Evolutionary conservation across 2,797 vertebrate genomes (phyloP).

Genomic region (Gymnocypris eckloni): DNA sequence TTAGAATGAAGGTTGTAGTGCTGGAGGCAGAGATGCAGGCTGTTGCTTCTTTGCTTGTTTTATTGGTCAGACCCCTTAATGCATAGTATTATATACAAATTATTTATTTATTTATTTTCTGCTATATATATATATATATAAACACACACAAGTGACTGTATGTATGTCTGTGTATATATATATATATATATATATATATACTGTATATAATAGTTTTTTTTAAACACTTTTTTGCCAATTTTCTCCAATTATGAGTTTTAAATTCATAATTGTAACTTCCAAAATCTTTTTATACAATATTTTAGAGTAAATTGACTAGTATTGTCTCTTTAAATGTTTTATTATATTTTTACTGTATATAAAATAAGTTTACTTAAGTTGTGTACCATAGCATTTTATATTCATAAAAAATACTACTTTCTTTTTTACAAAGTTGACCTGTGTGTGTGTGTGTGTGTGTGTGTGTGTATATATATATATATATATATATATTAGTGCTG

Average conservation of each 20-base stretch:
- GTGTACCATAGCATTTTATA: neutral
- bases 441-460: neutral
- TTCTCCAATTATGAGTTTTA: no score
- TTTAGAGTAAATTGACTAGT: neutral
- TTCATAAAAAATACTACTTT: neutral
- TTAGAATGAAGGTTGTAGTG: constrained; percentile 18
- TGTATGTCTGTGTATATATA: no score
- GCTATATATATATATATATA: no score
- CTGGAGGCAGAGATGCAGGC: constrained; percentile 29
- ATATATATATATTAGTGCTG: no score
- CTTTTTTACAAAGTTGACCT: neutral
- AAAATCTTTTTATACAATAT: neutral
- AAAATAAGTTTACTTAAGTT: neutral
- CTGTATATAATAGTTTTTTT: no score
- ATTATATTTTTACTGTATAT: neutral
- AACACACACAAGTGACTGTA: no score
- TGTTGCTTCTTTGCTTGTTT: constrained; percentile 43
- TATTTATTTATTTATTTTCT: no score
- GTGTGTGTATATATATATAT: no score
- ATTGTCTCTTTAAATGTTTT: neutral
- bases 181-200: neutral
- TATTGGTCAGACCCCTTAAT: neutral
- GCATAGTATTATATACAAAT: neutral
- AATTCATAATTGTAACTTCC: no score
- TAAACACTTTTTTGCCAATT: no score